These are phyloP conservation scores for Xiphophorus birchmanni DNA, from an alignment of 2,797 vertebrate genomes.

Conservation along the genomic window DNA sequence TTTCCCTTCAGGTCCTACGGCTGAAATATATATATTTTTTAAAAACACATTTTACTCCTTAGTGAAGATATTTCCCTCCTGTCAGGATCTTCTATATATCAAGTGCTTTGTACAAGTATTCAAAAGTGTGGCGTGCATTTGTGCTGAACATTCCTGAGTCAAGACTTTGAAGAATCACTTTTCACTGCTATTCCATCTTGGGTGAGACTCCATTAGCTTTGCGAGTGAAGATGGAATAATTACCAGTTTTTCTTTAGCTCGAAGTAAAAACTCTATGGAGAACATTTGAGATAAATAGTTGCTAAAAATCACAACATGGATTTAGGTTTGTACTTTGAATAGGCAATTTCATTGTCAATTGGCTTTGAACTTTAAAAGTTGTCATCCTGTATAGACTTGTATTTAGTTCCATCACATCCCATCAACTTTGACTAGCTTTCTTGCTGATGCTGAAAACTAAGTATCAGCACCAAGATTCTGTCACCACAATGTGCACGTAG, in stretches of 20 bases:
- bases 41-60: constrained; percentile 39
- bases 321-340: neutral
- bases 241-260: neutral
- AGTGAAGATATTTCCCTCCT: constrained; percentile 37
- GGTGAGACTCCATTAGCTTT: neutral
- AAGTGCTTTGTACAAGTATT: neutral
- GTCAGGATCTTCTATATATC: constrained; percentile 46
- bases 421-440: neutral
- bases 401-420: neutral
- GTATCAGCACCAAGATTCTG: neutral
- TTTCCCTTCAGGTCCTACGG: constrained; percentile 48
- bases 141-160: neutral
- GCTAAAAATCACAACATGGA: neutral
- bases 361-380: neutral
- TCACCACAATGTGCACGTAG: neutral
- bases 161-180: neutral
- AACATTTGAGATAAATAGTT: neutral
- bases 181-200: neutral
- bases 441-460: neutral
- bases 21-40: constrained; percentile 18
- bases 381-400: neutral
- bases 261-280: neutral
- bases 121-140: neutral
- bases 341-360: neutral
- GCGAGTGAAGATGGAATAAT: neutral